These are phyloP conservation scores for Ptychodera flava DNA, from an alignment of 35 echinoderm and acorn worm species.

Conservation along the genomic window DNA sequence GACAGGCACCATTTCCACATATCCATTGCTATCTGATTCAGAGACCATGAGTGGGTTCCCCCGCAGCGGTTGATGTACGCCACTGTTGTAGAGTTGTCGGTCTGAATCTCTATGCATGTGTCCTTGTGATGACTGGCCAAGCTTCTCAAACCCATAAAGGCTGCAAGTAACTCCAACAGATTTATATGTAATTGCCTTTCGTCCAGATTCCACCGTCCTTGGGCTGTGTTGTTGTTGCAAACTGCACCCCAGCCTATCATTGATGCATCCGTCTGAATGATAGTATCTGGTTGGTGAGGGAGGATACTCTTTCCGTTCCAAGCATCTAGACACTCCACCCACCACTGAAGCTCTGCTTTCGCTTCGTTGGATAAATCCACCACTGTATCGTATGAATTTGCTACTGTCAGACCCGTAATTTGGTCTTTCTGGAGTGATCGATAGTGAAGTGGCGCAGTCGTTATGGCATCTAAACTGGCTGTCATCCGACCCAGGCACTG, in stretches of 20 bases:
- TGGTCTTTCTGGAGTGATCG: conserved; percentile 18
- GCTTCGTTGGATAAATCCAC: background rate
- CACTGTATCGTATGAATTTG: background rate
- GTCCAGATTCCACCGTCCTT: background rate
- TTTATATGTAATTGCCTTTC: conserved; percentile 19
- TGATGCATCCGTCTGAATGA: conserved; percentile 20
- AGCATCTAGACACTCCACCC: background rate
- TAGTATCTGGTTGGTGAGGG: background rate
- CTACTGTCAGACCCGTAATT: too few species aligned
- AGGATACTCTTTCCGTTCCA: conserved; percentile 2
- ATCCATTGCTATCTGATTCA: background rate
- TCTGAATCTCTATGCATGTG: background rate
- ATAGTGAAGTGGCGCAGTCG: conserved; percentile 8
- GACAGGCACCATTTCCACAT: conserved; percentile 8
- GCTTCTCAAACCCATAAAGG: background rate
- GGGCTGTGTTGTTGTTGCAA: background rate
- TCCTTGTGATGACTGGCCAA: background rate
- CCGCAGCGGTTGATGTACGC: conserved; percentile 5
- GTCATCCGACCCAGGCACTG: conserved; percentile 11
- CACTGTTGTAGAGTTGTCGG: conserved; percentile 5
- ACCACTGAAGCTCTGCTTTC: conserved; percentile 9
- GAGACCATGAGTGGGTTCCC: background rate
- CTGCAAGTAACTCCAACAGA: conserved; percentile 1
- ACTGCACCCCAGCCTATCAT: background rate
- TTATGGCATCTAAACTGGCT: background rate